Conservation (phyloP, 2,797 vertebrate species). For the Acestrorhynchus altus region DNA sequence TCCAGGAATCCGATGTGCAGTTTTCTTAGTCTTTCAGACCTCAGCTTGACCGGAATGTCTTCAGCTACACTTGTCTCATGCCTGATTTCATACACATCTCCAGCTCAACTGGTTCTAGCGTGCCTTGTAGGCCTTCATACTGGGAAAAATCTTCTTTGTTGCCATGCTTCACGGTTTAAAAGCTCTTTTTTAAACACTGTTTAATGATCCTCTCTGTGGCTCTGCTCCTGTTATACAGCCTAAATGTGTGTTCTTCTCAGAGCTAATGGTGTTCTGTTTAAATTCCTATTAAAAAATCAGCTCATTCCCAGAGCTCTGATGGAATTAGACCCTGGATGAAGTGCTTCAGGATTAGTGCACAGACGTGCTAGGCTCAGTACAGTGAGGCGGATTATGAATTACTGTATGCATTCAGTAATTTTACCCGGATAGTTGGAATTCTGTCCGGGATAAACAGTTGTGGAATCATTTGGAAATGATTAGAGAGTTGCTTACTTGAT, state of each 20-base stretch:
- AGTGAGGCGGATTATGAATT: no score
- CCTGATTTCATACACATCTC: not conserved
- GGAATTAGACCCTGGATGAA: not conserved
- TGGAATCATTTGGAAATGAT: no score
- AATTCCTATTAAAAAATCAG: not conserved
- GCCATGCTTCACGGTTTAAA: not conserved
- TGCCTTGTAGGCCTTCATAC: no score
- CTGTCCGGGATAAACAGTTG: no score
- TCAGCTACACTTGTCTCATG: no score
- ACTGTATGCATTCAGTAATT: no score
- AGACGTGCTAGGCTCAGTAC: not conserved
- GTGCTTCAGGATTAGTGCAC: not conserved
- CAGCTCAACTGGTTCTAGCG: not conserved
- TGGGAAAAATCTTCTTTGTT: no score
- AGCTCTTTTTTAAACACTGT: not conserved
- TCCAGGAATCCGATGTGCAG: no score
- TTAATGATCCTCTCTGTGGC: not conserved
- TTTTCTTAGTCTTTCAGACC: no score
- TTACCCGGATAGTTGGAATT: no score
- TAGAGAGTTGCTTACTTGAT: not conserved
- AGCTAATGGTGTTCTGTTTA: not conserved
- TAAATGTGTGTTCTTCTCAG: not conserved
- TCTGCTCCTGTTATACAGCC: not conserved
- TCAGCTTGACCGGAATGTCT: no score
- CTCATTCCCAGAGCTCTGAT: constrained; percentile 7